Conservation (phyloP, 2,797 vertebrate genomes). For the Zenarchopterus dispar region DNA sequence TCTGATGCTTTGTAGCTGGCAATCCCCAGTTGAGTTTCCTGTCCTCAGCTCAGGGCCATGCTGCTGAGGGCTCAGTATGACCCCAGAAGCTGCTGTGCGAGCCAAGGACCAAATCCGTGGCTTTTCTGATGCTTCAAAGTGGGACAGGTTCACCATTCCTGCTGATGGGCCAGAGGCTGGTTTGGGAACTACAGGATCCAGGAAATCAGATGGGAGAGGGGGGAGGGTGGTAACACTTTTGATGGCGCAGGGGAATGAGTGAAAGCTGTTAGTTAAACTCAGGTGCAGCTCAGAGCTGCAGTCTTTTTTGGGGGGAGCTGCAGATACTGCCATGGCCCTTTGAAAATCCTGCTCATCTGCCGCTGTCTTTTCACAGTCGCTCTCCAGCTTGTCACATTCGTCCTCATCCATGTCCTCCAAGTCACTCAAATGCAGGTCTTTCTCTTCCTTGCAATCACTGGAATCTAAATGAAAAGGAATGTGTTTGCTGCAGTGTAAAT, state of each 20-base stretch:
- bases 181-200: slow-evolving; percentile 77
- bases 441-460: slow-evolving; percentile 85
- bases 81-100: slow-evolving; percentile 85
- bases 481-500: too few relatives aligned
- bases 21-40: slow-evolving; percentile 72
- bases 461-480: slow-evolving; percentile 68
- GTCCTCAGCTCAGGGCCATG: slow-evolving; percentile 74
- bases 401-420: slow-evolving; percentile 91
- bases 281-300: slow-evolving; percentile 79
- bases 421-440: slow-evolving; percentile 88
- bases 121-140: slow-evolving; percentile 86
- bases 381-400: slow-evolving; percentile 87
- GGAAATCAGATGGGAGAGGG: slow-evolving; percentile 78
- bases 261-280: slow-evolving; percentile 78
- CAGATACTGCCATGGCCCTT: slow-evolving; percentile 58
- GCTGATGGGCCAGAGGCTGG: slow-evolving; percentile 44
- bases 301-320: slow-evolving; percentile 78
- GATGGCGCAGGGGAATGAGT: slow-evolving; percentile 82
- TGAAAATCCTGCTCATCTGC: slow-evolving; percentile 71
- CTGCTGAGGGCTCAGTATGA: slow-evolving; percentile 76
- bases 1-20: slow-evolving; percentile 77
- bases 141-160: slow-evolving; percentile 70
- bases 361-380: slow-evolving; percentile 79
- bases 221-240: slow-evolving; percentile 69
- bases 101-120: slow-evolving; percentile 96